A percentile compares a stretch with the other conserved stretches of the same genome.
Conservation (phyloP, 1,140 invertebrate genomes). For the Diachasma alloeum region DNA sequence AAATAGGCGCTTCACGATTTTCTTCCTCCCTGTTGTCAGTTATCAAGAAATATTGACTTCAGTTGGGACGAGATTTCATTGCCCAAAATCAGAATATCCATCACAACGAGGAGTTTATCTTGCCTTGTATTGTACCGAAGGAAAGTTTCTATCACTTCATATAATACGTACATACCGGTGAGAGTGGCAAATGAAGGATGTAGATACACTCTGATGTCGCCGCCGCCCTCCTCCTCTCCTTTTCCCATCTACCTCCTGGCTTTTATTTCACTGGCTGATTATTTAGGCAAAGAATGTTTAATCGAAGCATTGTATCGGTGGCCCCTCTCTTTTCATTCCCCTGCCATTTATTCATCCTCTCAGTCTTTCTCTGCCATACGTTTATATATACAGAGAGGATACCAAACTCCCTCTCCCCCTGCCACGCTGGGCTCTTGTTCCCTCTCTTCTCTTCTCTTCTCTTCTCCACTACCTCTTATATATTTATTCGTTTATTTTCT, state of each 20-base stretch:
- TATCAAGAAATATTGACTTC: too few species aligned
- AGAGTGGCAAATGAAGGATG: not conserved
- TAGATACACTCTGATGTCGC: not conserved
- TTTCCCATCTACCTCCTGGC: not conserved
- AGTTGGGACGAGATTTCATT: too few species aligned
- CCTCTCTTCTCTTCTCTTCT: not conserved
- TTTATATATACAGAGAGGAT: slow-evolving; percentile 45
- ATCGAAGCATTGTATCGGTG: slow-evolving; percentile 64
- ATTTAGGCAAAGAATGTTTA: slow-evolving; percentile 66
- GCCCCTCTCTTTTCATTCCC: slow-evolving; percentile 24
- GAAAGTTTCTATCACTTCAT: not conserved
- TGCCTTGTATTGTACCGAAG: too few species aligned
- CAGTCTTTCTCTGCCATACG: slow-evolving; percentile 18
- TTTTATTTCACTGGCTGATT: slow-evolving; percentile 46
- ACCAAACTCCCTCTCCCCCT: slow-evolving; percentile 22
- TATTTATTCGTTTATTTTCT: slow-evolving; percentile 64
- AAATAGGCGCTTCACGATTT: too few species aligned
- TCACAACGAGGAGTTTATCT: too few species aligned
- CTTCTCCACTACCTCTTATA: slow-evolving; percentile 28
- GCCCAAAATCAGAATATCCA: too few species aligned
- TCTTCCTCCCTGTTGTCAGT: too few species aligned
- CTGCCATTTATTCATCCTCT: slow-evolving; percentile 10
- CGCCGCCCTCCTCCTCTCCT: not conserved
- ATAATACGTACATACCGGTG: not conserved
- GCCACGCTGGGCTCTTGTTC: too few species aligned